Evolutionary conservation across 2,113 vertebrate genomes (phyloP).

Genomic region (Trematomus loennbergii): DNA sequence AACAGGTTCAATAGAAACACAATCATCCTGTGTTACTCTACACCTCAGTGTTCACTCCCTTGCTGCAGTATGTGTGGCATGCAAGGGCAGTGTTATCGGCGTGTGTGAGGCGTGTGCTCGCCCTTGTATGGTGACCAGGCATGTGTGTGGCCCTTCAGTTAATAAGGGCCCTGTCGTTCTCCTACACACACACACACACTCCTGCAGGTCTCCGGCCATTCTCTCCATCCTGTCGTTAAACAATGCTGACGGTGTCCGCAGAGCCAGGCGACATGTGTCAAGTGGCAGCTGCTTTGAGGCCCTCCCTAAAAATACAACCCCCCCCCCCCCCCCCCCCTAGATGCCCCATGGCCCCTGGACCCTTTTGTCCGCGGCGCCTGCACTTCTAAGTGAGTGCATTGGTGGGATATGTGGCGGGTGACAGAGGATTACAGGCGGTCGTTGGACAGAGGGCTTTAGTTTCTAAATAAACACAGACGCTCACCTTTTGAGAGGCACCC

Average conservation of each 20-base stretch:
- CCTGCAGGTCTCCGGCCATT: conserved; percentile 57
- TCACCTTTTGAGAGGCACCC: conserved; percentile 78
- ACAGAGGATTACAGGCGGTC: conserved; percentile 78
- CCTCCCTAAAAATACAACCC: conserved; percentile 82
- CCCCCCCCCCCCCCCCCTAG: conserved; percentile 49
- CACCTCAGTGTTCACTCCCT: conserved; percentile 67
- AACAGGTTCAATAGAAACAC: conserved; percentile 69
- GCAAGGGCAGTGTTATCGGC: conserved; percentile 70
- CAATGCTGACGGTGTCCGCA: conserved; percentile 81
- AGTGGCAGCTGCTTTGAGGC: conserved; percentile 77
- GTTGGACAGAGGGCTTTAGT: conserved; percentile 72
- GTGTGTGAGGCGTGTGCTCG: conserved; percentile 76
- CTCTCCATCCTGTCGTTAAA: conserved; percentile 64
- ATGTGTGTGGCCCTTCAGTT: conserved; percentile 71
- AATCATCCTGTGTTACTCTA: conserved; percentile 66
- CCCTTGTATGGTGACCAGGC: conserved; percentile 72
- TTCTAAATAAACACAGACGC: conserved; percentile 82
- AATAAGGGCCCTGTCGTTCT: conserved; percentile 40
- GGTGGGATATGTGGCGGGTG: conserved; percentile 79
- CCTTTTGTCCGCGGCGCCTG: conserved; percentile 82
- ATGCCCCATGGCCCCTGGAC: conserved; percentile 67
- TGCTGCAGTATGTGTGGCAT: conserved; percentile 57
- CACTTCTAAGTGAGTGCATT: conserved; percentile 76
- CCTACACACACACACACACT: conserved; percentile 16
- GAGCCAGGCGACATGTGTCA: conserved; percentile 81